Percentiles rank a stretch among this genome's conserved stretches.
phyloP scores from a whole-genome alignment of 2,888 invertebrate genomes.

The Galeopsomyia nigrocyanea region DNA sequence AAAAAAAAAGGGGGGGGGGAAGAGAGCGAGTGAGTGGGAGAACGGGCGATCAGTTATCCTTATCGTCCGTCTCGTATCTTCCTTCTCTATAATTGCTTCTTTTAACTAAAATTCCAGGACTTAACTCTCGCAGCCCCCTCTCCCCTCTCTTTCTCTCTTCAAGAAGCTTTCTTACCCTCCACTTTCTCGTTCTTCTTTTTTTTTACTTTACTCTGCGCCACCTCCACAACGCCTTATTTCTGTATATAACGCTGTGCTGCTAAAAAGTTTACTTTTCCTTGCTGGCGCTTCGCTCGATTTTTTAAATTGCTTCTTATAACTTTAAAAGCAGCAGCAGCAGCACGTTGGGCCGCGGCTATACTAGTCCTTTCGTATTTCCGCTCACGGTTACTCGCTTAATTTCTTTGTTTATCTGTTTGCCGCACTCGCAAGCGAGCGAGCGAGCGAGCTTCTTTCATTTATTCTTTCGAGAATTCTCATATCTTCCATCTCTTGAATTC shows the following conservation, averaged over 20 bases:
- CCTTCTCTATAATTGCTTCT: conserved; percentile 65
- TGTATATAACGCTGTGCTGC: conserved; percentile 22
- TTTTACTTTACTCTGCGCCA: no score
- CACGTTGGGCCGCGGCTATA: conserved; percentile 27
- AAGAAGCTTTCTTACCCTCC: conserved; percentile 3
- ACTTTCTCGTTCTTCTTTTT: conserved; percentile 16
- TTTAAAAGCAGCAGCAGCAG: conserved; percentile 57
- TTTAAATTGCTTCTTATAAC: conserved; percentile 68
- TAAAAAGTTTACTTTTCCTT: conserved; percentile 38
- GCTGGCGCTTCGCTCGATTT: conserved; percentile 52
- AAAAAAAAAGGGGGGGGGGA: no score
- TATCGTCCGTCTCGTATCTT: conserved; percentile 61
- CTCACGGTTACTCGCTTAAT: conserved; percentile 51
- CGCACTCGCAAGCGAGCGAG: conserved; percentile 39
- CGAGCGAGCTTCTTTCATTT: conserved; percentile 51
- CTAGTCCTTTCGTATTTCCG: conserved; percentile 5
- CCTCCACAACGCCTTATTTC: conserved; percentile 17
- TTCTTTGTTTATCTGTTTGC: conserved; percentile 52
- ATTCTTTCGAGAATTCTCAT: conserved; percentile 32
- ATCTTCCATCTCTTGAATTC: conserved; percentile 49
- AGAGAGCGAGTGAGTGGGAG: no score
- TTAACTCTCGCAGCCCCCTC: conserved; percentile 55
- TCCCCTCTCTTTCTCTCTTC: not conserved
- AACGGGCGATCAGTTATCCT: conserved; percentile 60
- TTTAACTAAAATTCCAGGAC: conserved; percentile 66